Conservation (phyloP, 1,140 invertebrate genomes). For the fruit fly (Drosophila melanogaster) region Release_6_plus_ISO1_MT NT_033779.5:5781001-5781500, state of each 20-base stretch:
- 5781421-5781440: constrained; percentile 60
- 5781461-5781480: constrained; percentile 2
- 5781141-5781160: constrained; percentile 14
- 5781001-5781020: neutral
- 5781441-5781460: constrained; percentile 51
- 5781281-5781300: no score
- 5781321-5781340: no score
- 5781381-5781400: no score
- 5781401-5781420: constrained; percentile 6
- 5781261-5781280: neutral
- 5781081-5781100: no score
- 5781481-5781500: constrained; percentile 45
- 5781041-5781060: no score
- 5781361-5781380: no score
- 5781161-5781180: constrained; percentile 28
- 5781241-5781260: neutral
- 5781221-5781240: constrained; percentile 24
- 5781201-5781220: constrained; percentile 65
- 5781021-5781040: neutral
- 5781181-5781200: constrained; percentile 52
- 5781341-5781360: no score
- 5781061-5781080: no score
- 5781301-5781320: no score
- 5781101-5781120: no score
- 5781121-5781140: constrained; percentile 40